Base-by-base conservation (phyloP, 2,113 vertebrate genomes). In the Gobius niger region DNA sequence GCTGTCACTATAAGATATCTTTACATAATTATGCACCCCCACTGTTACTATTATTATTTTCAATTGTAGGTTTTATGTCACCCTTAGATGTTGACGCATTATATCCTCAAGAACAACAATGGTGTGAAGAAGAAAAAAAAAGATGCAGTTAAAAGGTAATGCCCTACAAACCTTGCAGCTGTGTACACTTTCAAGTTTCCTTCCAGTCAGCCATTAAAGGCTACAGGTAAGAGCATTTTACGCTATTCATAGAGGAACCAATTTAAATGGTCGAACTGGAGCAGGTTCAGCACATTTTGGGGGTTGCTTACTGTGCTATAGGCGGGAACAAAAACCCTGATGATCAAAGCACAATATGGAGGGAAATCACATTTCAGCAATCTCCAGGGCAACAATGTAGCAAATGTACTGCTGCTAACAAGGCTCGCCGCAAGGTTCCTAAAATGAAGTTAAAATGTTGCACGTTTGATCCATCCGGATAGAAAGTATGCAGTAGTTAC, bases 301-400 rank as follows among this genome's bases (percentile, higher is more conserved):
- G 40, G 18, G 52, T 56, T 64, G 47, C 65, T 82, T 41, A 72
- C 81, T 80, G 65, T 70, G 75, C 72, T 66, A 46, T 1, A 60
- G 57, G 24, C 68, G 59, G 67, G 68, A 49, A 50, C 73, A 68
- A 65, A 34, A 46, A 1, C 42, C 19, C 34, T 52, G 70, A 78
- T 76, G 80, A 85, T 82, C 80, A 83, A 82, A 83, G 83, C 75
- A 65, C 68, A 81, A 66, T 54, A 75, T 47, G 51, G 60, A 78
- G 59, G 67, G 56, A 78, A 82, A 80, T 80, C 76, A 56, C 74
- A 82, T 77, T 74, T 74, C 78, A 85, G 80, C 82, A 83, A 65
- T 79, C 82, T 86, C 19, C 3, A 65, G 64, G 68, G 69, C 78
- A 73, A 78, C 72, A 59, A 64, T 44, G 10, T 50, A 78, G 76